Conservation (phyloP, 2,888 invertebrate genomes). For the Notodonta ziczac region DNA sequence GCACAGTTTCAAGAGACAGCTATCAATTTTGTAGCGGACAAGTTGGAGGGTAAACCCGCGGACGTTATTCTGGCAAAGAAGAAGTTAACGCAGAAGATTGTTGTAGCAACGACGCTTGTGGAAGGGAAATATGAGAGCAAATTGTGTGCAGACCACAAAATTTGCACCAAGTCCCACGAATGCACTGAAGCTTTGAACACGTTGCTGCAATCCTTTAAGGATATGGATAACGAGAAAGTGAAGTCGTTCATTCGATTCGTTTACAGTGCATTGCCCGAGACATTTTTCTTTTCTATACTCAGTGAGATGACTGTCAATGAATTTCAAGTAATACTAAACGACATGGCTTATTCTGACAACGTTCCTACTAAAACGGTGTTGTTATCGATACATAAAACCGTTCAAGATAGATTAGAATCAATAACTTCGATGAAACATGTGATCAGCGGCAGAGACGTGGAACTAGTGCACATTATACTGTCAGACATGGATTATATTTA, state of each 20-base stretch:
- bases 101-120: conserved; percentile 49
- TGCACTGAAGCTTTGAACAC: conserved; percentile 52
- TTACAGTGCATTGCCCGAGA: conserved; percentile 33
- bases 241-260: conserved; percentile 38
- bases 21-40: conserved; percentile 38
- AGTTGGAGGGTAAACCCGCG: conserved; percentile 34
- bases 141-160: conserved; percentile 52
- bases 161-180: conserved; percentile 54
- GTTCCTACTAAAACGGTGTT: conserved; percentile 56
- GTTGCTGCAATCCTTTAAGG: conserved; percentile 46
- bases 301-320: conserved; percentile 51
- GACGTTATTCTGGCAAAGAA: conserved; percentile 40
- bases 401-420: conserved; percentile 47
- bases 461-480: conserved; percentile 57
- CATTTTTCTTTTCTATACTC: conserved; percentile 51
- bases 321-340: conserved; percentile 62
- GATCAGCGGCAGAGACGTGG: conserved; percentile 48
- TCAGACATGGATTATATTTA: conserved; percentile 70
- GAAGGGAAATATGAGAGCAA: conserved; percentile 56
- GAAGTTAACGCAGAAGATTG: conserved; percentile 49
- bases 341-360: conserved; percentile 58
- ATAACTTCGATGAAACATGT: conserved; percentile 28
- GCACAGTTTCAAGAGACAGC: conserved; percentile 56
- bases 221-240: conserved; percentile 42
- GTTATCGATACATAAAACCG: conserved; percentile 45